phyloP scores from a whole-genome alignment of 2,113 vertebrate genomes.

The Chlamydotis undulata region DNA sequence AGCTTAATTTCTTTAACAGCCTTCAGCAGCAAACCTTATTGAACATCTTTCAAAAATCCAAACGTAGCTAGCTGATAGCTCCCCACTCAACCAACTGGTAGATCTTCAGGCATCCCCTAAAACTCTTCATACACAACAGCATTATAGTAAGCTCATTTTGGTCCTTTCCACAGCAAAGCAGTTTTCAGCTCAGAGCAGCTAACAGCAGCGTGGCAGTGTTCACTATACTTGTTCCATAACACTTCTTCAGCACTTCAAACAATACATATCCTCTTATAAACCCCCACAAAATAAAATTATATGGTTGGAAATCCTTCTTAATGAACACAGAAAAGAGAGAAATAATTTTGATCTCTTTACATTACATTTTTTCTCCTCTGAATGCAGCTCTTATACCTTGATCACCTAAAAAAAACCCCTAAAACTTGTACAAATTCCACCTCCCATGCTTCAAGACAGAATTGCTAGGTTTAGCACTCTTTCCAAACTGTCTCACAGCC shows the following conservation, averaged over 20 bases:
- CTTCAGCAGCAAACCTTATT: background rate
- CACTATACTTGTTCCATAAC: background rate
- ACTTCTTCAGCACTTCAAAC: background rate
- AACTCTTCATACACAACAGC: background rate
- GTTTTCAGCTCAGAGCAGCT: background rate
- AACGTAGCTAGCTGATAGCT: fast-evolving
- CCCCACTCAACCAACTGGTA: background rate
- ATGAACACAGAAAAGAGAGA: background rate
- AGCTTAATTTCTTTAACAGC: background rate
- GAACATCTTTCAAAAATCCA: background rate
- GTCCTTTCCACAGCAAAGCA: background rate
- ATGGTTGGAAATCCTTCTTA: background rate
- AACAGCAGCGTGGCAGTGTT: fast-evolving
- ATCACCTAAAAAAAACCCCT: background rate
- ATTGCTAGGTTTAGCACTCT: background rate
- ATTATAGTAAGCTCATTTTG: background rate
- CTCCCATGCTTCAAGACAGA: background rate
- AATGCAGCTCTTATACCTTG: background rate
- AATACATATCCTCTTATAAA: background rate
- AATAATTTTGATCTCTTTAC: background rate
- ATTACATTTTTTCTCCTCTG: background rate
- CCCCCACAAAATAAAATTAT: background rate
- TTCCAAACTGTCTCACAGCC: background rate
- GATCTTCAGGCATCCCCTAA: background rate
- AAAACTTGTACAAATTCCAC: background rate